Evolutionary conservation across 2,113 vertebrate genomes (phyloP).

Genomic region (Cardinalis cardinalis): DNA sequence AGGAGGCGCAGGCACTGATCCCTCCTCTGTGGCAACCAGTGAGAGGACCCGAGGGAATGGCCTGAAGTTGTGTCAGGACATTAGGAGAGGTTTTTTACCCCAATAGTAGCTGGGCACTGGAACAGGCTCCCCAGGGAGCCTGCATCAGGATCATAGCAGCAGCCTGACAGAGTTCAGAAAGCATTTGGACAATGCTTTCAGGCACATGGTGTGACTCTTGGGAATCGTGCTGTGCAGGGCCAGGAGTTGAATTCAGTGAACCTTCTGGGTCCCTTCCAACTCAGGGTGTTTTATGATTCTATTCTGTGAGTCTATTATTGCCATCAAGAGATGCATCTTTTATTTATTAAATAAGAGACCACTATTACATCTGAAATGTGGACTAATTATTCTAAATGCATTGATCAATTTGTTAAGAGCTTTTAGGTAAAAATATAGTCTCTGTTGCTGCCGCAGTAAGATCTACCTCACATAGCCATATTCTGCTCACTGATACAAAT

Average conservation of each 20-base stretch:
- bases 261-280: not conserved
- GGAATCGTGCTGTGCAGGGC: not conserved
- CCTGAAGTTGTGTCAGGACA: not conserved
- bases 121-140: not conserved
- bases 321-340: conserved; percentile 2
- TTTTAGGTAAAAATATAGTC: conserved; percentile 36
- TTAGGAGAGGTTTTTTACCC: not conserved
- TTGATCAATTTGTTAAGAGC: conserved; percentile 69
- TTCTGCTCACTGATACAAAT: conserved; percentile 69
- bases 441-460: conserved; percentile 44
- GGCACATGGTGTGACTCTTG: not conserved
- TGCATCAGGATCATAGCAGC: not conserved
- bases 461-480: conserved; percentile 13
- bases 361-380: conserved; percentile 63
- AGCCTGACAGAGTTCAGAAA: not conserved
- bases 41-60: rapidly evolving
- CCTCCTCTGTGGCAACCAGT: not conserved
- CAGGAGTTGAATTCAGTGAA: not conserved
- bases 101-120: rapidly evolving
- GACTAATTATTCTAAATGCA: conserved; percentile 76
- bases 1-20: not conserved
- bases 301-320: not conserved
- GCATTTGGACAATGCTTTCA: rapidly evolving
- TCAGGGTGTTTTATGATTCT: not conserved
- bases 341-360: conserved; percentile 54